Conservation (phyloP, 2,113 vertebrate species). For the Gambusia affinis region DNA sequence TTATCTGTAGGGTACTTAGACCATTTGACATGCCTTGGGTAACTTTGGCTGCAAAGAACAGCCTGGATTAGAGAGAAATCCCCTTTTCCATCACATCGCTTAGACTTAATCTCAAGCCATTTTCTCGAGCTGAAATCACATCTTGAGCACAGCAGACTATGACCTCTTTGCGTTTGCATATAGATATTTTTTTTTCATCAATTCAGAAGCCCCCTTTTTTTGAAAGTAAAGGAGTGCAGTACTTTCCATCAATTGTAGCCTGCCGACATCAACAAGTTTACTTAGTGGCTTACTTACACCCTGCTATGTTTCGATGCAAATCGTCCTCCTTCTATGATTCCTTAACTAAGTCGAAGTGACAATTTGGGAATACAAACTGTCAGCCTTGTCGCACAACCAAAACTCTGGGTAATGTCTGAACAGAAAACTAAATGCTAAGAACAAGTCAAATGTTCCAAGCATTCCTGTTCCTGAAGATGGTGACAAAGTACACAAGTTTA, state of each 20-base stretch:
- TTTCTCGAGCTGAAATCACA: conserved; percentile 28
- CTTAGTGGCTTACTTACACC: conserved; percentile 29
- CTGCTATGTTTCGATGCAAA: conserved; percentile 23
- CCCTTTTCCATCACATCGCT: conserved; percentile 23
- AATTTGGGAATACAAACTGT: not conserved
- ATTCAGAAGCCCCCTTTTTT: conserved; percentile 50
- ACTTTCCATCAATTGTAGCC: conserved; percentile 45
- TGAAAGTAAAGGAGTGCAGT: conserved; percentile 31
- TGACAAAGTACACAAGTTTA: too few relatives aligned
- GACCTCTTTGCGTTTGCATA: conserved; percentile 40
- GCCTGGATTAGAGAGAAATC: conserved; percentile 27
- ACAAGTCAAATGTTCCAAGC: not conserved
- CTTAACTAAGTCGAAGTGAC: conserved; percentile 10
- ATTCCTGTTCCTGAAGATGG: too few relatives aligned
- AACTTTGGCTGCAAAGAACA: conserved; percentile 2
- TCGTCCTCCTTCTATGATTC: conserved; percentile 27
- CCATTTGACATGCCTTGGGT: not conserved
- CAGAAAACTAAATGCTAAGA: not conserved
- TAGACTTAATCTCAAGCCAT: conserved; percentile 43
- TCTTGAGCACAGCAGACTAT: conserved; percentile 27
- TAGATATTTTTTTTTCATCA: conserved; percentile 42
- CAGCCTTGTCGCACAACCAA: not conserved
- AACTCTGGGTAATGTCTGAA: not conserved
- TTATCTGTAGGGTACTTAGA: not conserved
- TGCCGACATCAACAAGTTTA: conserved; percentile 54